These are phyloP conservation scores for Aeoliscus strigatus DNA, from an alignment of 2,797 vertebrate genomes.

Conservation along the genomic window DNA sequence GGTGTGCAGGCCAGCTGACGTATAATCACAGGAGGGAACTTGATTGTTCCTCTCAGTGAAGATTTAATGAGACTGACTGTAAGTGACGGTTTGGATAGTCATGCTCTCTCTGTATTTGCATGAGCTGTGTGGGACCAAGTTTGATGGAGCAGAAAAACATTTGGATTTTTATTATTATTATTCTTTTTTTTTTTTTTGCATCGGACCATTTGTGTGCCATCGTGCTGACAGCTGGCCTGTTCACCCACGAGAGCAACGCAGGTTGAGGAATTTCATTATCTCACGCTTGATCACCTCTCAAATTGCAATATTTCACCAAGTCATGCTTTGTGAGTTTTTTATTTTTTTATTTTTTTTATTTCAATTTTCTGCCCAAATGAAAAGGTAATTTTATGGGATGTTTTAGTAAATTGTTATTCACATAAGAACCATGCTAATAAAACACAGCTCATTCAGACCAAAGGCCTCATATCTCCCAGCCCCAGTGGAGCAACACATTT, in stretches of 20 bases:
- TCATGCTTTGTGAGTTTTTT: slow-evolving; percentile 49
- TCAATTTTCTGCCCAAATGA: too few species aligned
- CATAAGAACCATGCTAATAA: too few species aligned
- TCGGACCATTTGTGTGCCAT: slow-evolving; percentile 34
- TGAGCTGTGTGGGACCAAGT: slow-evolving; percentile 26
- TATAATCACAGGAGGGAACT: too few species aligned
- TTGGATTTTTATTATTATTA: too few species aligned
- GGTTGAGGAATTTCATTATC: slow-evolving; percentile 58
- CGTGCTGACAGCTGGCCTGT: slow-evolving; percentile 42
- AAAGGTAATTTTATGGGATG: slow-evolving; percentile 55
- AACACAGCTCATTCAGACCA: too few species aligned
- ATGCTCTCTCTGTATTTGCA: slow-evolving; percentile 33
- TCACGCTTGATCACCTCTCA: slow-evolving; percentile 61
- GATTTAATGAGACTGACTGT: slow-evolving; percentile 14
- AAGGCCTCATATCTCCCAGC: too few species aligned
- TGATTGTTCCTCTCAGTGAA: too few species aligned
- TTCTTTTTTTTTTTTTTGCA: slow-evolving; percentile 18
- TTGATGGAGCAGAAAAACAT: slow-evolving; percentile 49
- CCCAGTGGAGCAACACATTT: slow-evolving; percentile 54
- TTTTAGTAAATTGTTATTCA: slow-evolving; percentile 63
- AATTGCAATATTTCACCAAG: slow-evolving; percentile 54
- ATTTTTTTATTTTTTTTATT: slow-evolving; percentile 47
- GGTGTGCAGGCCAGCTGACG: slow-evolving; percentile 18
- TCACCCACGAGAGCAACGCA: slow-evolving; percentile 36
- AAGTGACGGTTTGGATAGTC: slow-evolving; percentile 1